phyloP scores from a whole-genome alignment of 2,113 vertebrate species.

The Alethe castanea region DNA sequence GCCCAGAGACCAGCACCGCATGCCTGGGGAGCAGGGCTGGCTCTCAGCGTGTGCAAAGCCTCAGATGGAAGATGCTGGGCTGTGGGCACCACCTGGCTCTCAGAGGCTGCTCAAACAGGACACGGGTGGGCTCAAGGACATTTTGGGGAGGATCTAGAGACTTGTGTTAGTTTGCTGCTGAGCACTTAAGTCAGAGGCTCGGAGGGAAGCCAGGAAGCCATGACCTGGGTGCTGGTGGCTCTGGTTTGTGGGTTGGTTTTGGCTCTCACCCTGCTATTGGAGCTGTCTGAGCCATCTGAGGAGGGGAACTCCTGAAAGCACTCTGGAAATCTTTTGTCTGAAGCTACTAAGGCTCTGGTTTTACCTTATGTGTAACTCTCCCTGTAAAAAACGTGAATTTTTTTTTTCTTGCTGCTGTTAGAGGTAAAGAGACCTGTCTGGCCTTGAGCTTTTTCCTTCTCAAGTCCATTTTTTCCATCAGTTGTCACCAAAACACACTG shows the following conservation, averaged over 20 bases:
- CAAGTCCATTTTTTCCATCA: not conserved
- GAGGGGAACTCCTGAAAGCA: not conserved
- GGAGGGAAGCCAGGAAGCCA: not conserved
- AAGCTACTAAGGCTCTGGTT: not conserved
- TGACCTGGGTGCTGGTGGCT: not conserved
- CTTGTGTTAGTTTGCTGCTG: not conserved
- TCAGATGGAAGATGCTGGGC: accelerated
- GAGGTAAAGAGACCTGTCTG: not conserved
- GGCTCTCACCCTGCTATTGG: accelerated
- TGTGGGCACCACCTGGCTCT: not conserved
- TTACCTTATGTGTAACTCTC: not conserved
- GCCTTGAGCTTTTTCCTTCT: not conserved
- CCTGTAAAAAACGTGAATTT: not conserved
- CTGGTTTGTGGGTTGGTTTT: not conserved
- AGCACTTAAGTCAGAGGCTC: not conserved
- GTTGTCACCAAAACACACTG: not conserved
- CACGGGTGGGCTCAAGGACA: not conserved
- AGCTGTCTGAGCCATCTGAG: not conserved
- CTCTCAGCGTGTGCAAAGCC: accelerated
- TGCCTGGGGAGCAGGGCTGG: not conserved
- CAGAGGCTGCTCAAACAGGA: not conserved
- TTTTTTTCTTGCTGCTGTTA: not conserved
- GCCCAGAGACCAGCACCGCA: too few species aligned
- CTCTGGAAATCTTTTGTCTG: not conserved
- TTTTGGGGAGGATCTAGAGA: not conserved